Evolutionary conservation across 2,797 vertebrate genomes (phyloP).

Genomic region (Phataginus tricuspis): DNA sequence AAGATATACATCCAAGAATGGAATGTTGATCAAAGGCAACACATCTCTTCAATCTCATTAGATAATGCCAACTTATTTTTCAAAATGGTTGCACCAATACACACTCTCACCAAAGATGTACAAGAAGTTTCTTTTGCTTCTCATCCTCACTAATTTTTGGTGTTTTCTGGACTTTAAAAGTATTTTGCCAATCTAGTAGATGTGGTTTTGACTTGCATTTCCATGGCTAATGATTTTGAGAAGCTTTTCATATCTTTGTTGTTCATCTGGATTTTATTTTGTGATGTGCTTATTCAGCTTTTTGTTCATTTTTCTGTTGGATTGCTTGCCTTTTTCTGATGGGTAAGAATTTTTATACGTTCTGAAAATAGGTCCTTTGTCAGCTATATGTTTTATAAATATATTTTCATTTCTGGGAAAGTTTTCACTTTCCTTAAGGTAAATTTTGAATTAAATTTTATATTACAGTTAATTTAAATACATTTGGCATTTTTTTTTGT

Average conservation of each 20-base stretch:
- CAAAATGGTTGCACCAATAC: background rate
- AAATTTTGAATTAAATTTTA: background rate
- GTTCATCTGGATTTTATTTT: background rate
- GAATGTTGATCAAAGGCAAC: background rate
- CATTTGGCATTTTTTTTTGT: background rate
- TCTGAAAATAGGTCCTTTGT: background rate
- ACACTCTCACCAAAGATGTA: background rate
- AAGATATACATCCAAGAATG: background rate
- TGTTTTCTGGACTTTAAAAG: background rate
- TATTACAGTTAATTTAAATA: background rate
- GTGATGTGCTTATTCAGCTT: background rate
- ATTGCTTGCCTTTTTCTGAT: background rate
- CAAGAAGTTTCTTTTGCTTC: background rate
- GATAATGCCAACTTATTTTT: background rate
- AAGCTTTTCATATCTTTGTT: background rate
- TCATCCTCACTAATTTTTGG: background rate
- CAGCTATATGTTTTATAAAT: background rate
- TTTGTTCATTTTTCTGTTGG: background rate
- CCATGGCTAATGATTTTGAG: background rate
- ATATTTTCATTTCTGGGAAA: background rate
- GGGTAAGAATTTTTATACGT: background rate
- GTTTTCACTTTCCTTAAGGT: background rate
- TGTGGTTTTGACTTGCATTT: background rate
- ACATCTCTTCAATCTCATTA: background rate
- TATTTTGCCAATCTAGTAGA: background rate